A percentile compares a stretch with the other conserved stretches of the same genome.
These are phyloP conservation scores for Thaumetopoea pityocampa DNA, from an alignment of 1,140 invertebrate species.

Conservation along the genomic window DNA sequence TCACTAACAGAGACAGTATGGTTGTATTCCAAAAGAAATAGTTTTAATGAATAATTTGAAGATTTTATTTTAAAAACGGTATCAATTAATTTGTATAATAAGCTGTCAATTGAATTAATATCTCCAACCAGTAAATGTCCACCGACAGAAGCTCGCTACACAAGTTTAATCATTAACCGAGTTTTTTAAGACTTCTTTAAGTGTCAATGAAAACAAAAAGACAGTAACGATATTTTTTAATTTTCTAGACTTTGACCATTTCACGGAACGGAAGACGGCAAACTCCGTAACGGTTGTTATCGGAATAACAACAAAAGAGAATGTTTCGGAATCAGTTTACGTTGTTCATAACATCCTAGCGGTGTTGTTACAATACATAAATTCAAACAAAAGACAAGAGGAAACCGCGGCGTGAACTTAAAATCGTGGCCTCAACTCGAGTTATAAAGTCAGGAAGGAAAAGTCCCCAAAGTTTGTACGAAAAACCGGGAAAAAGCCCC, in stretches of 20 bases:
- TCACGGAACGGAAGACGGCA: constrained; percentile 6
- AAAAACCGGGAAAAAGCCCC: constrained; percentile 56
- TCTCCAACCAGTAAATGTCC: constrained; percentile 9
- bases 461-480: constrained; percentile 46
- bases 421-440: constrained; percentile 42
- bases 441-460: constrained; percentile 55
- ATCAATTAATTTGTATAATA: too few species aligned
- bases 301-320: constrained; percentile 19
- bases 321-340: constrained; percentile 26
- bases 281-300: constrained; percentile 8
- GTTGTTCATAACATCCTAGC: constrained; percentile 33
- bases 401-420: constrained; percentile 47
- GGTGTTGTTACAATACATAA: constrained; percentile 49
- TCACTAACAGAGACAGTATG: too few species aligned
- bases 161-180: constrained; percentile 3
- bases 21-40: too few species aligned
- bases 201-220: constrained; percentile 6
- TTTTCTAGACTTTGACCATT: constrained; percentile 12
- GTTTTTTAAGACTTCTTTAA: constrained; percentile 3
- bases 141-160: constrained; percentile 6
- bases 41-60: too few species aligned
- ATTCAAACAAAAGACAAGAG: constrained; percentile 49
- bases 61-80: too few species aligned
- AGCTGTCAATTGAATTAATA: constrained; percentile 19
- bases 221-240: constrained; percentile 14